Percentiles rank a stretch among this genome's conserved stretches.
Conservation (phyloP, 92 coral and sea anemone genomes). For the Phenganax marumi region DNA sequence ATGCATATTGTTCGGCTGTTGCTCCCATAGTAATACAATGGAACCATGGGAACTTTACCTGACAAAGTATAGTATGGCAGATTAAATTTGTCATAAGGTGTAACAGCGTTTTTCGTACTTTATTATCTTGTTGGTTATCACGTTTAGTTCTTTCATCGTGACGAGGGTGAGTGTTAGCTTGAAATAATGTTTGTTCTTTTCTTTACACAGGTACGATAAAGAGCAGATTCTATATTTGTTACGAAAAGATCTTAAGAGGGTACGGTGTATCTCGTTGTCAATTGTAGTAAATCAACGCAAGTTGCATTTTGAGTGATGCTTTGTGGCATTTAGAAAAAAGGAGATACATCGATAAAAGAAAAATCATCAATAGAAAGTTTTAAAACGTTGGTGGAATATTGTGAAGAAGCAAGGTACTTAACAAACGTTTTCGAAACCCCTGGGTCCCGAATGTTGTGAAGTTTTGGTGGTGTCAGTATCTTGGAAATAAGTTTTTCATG, state of each 20-base stretch:
- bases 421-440: no score
- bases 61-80: no score
- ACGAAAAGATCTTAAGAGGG: constrained; percentile 57
- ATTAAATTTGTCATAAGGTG: no score
- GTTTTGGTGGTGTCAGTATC: no score
- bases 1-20: no score
- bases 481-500: no score
- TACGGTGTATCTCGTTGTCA: background rate
- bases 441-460: no score
- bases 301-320: background rate
- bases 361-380: constrained; percentile 74
- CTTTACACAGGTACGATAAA: constrained; percentile 66
- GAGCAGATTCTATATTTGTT: constrained; percentile 81
- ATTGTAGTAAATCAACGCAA: background rate
- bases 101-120: no score
- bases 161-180: background rate
- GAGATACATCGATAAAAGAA: constrained; percentile 55
- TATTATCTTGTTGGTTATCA: no score
- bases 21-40: no score
- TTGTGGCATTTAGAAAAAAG: constrained; percentile 44
- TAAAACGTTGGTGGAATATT: constrained; percentile 77
- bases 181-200: background rate
- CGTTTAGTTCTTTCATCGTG: no score
- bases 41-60: no score
- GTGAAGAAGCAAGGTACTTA: constrained; percentile 80